phyloP scores from a whole-genome alignment of 2,888 invertebrate genomes.

The Agelastica alni region DNA sequence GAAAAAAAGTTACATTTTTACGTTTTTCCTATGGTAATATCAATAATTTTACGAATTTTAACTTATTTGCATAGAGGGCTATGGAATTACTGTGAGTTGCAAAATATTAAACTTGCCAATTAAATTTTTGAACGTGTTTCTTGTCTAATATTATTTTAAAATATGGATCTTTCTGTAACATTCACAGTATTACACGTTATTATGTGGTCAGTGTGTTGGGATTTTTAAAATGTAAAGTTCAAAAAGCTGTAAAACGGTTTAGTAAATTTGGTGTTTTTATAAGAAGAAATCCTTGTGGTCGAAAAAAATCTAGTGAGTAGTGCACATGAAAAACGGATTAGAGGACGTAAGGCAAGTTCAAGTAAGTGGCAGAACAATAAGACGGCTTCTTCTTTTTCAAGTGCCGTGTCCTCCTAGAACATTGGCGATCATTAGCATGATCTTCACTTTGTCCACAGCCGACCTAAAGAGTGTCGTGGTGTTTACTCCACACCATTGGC shows the following conservation, averaged over 20 bases:
- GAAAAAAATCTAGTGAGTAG: no score
- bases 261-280: neutral
- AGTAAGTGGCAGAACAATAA: no score
- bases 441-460: no score
- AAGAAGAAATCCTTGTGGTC: neutral
- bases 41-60: neutral
- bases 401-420: no score
- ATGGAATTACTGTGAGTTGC: neutral
- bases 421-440: no score
- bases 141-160: neutral
- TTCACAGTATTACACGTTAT: neutral
- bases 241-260: slow-evolving; percentile 1
- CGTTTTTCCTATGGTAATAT: neutral
- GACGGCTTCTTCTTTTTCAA: no score
- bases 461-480: no score
- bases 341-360: no score
- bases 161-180: slow-evolving; percentile 4
- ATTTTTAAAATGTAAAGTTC: slow-evolving; percentile 4
- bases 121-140: neutral
- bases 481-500: no score
- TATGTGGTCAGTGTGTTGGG: neutral
- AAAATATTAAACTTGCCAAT: neutral
- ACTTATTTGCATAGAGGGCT: no score
- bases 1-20: neutral
- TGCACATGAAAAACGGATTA: no score